phyloP scores from a whole-genome alignment of 2,797 vertebrate species.

The Anguilla marmorata region DNA sequence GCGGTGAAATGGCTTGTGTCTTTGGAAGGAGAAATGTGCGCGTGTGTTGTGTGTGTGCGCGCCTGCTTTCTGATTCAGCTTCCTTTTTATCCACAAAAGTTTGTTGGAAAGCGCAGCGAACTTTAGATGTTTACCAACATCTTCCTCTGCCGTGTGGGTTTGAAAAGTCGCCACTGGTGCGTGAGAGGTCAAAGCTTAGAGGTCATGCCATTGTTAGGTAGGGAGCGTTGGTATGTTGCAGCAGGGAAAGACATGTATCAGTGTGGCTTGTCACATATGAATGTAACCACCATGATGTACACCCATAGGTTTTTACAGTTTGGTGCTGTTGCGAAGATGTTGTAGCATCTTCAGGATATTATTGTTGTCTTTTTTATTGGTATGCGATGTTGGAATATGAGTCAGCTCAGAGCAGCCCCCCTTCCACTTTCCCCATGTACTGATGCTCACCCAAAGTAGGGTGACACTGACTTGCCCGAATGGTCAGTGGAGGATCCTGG shows the following conservation, averaged over 20 bases:
- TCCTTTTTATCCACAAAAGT: conserved; percentile 6
- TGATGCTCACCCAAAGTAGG: not conserved
- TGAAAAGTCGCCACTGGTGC: not conserved
- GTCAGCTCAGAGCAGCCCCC: not conserved
- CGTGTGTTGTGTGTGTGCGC: not conserved
- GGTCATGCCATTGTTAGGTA: not conserved
- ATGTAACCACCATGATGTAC: not conserved
- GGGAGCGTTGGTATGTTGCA: not conserved
- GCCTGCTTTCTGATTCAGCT: not conserved
- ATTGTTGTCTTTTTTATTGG: not conserved
- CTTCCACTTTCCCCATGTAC: not conserved
- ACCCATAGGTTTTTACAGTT: not conserved
- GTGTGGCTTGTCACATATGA: not conserved
- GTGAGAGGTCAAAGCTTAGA: not conserved
- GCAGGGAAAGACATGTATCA: not conserved
- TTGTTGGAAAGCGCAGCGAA: not conserved
- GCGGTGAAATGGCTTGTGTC: conserved; percentile 7
- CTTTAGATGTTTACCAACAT: not conserved
- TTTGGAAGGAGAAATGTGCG: conserved; percentile 14
- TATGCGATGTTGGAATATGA: not conserved
- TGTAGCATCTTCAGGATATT: not conserved
- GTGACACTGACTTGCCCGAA: not conserved
- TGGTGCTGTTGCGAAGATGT: not conserved
- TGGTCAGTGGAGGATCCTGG: not conserved
- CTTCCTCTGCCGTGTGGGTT: not conserved